Evolutionary conservation across 2,888 invertebrate species (phyloP).

Genomic region (Macaria liturata): DNA sequence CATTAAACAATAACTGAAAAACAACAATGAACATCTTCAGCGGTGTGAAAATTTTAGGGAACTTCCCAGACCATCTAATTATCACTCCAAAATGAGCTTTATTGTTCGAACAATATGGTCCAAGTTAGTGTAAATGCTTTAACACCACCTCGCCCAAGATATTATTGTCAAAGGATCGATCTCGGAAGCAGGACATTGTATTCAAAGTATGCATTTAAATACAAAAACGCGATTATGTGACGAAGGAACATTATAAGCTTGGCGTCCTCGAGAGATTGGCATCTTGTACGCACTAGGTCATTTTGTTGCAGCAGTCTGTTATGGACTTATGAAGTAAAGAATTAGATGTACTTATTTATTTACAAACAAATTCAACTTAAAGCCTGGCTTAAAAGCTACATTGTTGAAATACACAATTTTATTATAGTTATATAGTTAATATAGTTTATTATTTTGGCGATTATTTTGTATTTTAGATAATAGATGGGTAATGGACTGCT

Average conservation of each 20-base stretch:
- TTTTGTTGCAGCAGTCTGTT: constrained; percentile 16
- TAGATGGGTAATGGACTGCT: no score
- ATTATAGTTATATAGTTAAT: no score
- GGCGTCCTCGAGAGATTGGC: constrained; percentile 68
- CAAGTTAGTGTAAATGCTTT: background rate
- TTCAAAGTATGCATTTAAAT: constrained; percentile 80
- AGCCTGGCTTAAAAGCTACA: no score
- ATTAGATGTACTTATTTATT: no score
- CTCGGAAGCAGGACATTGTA: constrained; percentile 78
- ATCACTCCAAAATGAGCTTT: background rate
- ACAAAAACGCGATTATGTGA: constrained; percentile 82
- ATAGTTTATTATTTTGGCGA: no score
- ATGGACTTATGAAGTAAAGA: no score
- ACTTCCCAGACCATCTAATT: background rate
- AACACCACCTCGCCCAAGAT: constrained; percentile 62
- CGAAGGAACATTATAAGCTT: constrained; percentile 67
- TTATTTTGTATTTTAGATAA: no score
- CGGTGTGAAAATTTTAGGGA: constrained; percentile 55
- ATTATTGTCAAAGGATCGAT: constrained; percentile 63
- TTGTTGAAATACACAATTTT: no score
- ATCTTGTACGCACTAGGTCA: constrained; percentile 60
- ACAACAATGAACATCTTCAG: constrained; percentile 57
- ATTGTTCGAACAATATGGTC: background rate
- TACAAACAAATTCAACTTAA: no score
- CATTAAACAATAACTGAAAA: constrained; percentile 43